phyloP scores from a whole-genome alignment of 2,888 invertebrate genomes.

The Ditula angustiorana region DNA sequence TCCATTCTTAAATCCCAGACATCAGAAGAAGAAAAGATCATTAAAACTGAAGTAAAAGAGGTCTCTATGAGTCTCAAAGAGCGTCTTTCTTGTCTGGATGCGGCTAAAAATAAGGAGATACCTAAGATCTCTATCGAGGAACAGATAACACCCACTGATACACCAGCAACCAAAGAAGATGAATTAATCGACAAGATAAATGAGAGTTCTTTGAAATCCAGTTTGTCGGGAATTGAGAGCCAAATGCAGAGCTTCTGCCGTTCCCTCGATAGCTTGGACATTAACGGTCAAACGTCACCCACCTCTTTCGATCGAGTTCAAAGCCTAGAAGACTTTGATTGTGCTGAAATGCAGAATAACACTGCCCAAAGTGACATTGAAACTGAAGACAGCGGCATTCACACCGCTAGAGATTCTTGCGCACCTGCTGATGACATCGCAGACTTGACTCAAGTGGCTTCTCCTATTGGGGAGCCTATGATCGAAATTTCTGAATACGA shows the following conservation, averaged over 20 bases:
- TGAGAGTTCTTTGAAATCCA: slow-evolving; percentile 70
- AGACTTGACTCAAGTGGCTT: slow-evolving; percentile 83
- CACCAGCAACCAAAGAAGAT: slow-evolving; percentile 57
- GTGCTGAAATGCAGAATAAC: slow-evolving; percentile 86
- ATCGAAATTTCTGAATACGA: slow-evolving; percentile 77
- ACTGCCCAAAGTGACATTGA: slow-evolving; percentile 87
- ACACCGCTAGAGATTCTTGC: slow-evolving; percentile 92
- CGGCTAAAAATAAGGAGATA: slow-evolving; percentile 79
- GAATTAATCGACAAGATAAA: slow-evolving; percentile 61
- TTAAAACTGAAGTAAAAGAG: slow-evolving; percentile 76
- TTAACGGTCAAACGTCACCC: slow-evolving; percentile 82
- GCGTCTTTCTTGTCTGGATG: slow-evolving; percentile 80
- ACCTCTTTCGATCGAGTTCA: slow-evolving; percentile 87
- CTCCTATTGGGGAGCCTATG: slow-evolving; percentile 78
- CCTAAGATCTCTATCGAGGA: slow-evolving; percentile 76
- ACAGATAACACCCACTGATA: slow-evolving; percentile 60
- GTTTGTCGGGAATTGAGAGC: slow-evolving; percentile 78
- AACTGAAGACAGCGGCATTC: slow-evolving; percentile 92
- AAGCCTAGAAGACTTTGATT: slow-evolving; percentile 87
- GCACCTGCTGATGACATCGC: slow-evolving; percentile 91
- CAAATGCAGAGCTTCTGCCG: slow-evolving; percentile 87
- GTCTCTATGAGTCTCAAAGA: slow-evolving; percentile 84
- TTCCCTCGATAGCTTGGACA: slow-evolving; percentile 87
- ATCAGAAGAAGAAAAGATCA: slow-evolving; percentile 74
- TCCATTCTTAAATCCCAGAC: slow-evolving; percentile 77